Evolutionary conservation across 2,113 vertebrate species (phyloP), one percentile per base, ranked within the genome.

Genomic region (Crotalus viridis): DNA sequence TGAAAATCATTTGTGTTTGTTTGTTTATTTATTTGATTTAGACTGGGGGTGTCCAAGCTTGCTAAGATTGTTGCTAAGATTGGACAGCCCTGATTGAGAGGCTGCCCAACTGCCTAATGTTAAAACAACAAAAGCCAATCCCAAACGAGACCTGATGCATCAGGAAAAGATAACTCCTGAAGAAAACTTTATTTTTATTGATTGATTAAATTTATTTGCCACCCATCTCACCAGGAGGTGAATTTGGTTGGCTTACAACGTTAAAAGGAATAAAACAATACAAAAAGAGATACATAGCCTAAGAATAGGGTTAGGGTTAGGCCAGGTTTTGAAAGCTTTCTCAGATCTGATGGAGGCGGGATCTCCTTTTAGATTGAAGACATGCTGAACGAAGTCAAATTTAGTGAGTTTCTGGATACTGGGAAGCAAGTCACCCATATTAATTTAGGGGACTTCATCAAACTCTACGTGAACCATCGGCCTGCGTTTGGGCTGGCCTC

Each of bases 331-430:
- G 69, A 39, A 39, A 81, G 2, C 2, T 19, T 81, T 19, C n/a
- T 39, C 33, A 2, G 2, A 19, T 8, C 69, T 39, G 69, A 81
- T 21, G 15, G 26, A 26, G 59, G 24, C 1, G 9, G 69, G 13
- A 39, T 13, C n/a, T 57, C 28, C 91, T 85, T 95, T 91, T 95
- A 99, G 99, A 97, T 99, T 89, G 98, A 99, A 94, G 97, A 99
- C 93, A 99, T 99, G 96, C 97, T 98, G 91, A 99, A 99, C 0
- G 99, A 99, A 95, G 95, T 99, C 87, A 99, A 98, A 95, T 99
- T 99, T 96, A 98, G 98, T 92, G 96, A 98, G 46, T 99, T 98
- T 22, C 98, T 96, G 0, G 98, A 99, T 94, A 98, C 98, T 0
- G 98, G 98, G 81, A 97, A 98, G 90, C 98, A 98, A 88, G 97